Evolutionary conservation across 2,888 invertebrate species (phyloP).

Genomic region (Phrixothrix hirtus): DNA sequence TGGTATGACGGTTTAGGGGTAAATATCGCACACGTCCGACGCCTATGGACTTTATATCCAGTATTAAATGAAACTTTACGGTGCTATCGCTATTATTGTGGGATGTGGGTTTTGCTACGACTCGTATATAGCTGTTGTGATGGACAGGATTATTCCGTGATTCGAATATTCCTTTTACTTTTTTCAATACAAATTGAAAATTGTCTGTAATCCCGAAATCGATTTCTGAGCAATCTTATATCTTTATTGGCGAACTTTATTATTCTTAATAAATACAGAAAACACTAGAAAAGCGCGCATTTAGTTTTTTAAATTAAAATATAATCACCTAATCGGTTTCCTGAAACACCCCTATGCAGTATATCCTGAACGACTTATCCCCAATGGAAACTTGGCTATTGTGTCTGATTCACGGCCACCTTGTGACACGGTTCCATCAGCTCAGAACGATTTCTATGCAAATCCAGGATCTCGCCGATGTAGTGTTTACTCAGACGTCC

Average conservation of each 20-base stretch:
- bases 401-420: conserved; percentile 55
- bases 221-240: no score
- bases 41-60: conserved; percentile 54
- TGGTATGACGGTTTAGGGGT: conserved; percentile 28
- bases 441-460: conserved; percentile 55
- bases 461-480: conserved; percentile 42
- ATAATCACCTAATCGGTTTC: no score
- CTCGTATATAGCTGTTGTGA: conserved; percentile 45
- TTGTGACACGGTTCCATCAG: conserved; percentile 57
- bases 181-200: conserved; percentile 23
- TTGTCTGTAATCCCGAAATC: conserved; percentile 4
- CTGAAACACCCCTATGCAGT: conserved; percentile 14
- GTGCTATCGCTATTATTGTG: conserved; percentile 49
- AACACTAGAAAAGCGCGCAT: no score
- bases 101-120: conserved; percentile 49
- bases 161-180: conserved; percentile 33
- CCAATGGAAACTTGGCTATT: conserved; percentile 37
- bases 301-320: no score
- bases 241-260: no score
- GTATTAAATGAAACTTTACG: conserved; percentile 55
- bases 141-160: conserved; percentile 39
- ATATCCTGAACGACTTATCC: conserved; percentile 27
- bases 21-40: conserved; percentile 50
- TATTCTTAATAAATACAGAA: no score
- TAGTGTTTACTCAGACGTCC: conserved; percentile 40